Percentiles rank a stretch among this genome's conserved stretches.
These are phyloP conservation scores for Microchrysa polita DNA, from an alignment of 2,888 invertebrate species.

Conservation along the genomic window DNA sequence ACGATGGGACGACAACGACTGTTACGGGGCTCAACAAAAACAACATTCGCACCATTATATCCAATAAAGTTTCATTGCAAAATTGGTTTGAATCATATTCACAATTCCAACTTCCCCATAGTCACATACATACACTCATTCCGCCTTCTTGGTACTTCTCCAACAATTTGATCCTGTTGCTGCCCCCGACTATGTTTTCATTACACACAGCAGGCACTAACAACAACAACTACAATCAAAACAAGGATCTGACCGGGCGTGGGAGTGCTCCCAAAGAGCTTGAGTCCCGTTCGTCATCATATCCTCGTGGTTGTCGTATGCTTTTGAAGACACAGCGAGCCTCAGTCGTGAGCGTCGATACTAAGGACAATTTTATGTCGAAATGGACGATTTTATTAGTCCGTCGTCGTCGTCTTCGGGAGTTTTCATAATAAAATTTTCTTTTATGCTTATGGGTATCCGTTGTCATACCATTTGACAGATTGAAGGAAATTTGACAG, in stretches of 20 bases:
- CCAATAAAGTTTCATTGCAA: conserved; percentile 40
- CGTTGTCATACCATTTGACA: conserved; percentile 45
- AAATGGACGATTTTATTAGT: conserved; percentile 44
- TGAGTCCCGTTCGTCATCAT: neutral
- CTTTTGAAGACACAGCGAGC: neutral
- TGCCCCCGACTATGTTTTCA: conserved; percentile 20
- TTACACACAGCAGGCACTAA: too few species aligned
- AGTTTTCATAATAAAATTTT: conserved; percentile 44
- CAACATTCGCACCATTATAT: conserved; percentile 37
- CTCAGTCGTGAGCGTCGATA: neutral
- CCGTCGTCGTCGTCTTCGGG: too few species aligned
- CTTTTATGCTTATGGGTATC: conserved; percentile 45
- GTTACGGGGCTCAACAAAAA: conserved; percentile 4
- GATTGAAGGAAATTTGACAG: conserved; percentile 44
- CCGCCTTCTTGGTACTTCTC: neutral
- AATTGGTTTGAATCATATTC: conserved; percentile 30
- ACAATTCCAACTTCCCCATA: conserved; percentile 20
- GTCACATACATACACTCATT: neutral
- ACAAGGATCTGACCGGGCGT: too few species aligned
- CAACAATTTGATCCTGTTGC: conserved; percentile 26
- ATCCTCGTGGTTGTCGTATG: neutral
- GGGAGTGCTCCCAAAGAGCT: neutral
- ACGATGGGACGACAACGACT: neutral
- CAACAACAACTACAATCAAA: neutral
- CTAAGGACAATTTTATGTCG: conserved; percentile 38